Evolutionary conservation across 2,888 invertebrate genomes (phyloP).

Genomic region (Lamellibrachia columna): DNA sequence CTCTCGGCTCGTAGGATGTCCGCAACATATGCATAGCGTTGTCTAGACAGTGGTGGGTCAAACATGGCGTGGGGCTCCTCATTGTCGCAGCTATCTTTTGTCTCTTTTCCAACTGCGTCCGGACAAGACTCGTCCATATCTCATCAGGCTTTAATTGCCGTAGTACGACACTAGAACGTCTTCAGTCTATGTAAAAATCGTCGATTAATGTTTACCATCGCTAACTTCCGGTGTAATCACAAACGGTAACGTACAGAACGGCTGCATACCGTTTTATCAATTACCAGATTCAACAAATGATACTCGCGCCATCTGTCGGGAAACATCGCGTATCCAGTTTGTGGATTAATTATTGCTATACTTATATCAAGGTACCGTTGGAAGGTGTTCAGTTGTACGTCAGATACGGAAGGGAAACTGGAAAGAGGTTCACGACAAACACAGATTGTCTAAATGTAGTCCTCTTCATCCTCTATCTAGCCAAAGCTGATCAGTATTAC

Average conservation of each 20-base stretch:
- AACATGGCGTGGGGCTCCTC: conserved; percentile 8
- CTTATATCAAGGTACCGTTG: too few species aligned
- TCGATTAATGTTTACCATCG: not conserved
- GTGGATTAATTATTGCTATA: not conserved
- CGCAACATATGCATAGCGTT: not conserved
- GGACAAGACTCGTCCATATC: not conserved
- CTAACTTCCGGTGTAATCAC: not conserved
- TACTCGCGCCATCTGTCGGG: too few species aligned
- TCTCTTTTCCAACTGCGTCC: not conserved
- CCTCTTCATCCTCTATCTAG: too few species aligned
- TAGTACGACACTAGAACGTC: not conserved
- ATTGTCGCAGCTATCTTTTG: not conserved
- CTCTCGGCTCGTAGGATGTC: not conserved
- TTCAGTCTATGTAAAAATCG: not conserved
- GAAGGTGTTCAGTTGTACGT: too few species aligned
- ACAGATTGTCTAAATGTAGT: too few species aligned
- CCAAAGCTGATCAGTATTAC: too few species aligned
- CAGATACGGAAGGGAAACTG: too few species aligned
- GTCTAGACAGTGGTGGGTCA: not conserved
- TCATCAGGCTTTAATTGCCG: not conserved
- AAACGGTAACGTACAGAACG: not conserved
- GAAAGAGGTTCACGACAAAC: too few species aligned
- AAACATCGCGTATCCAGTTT: too few species aligned
- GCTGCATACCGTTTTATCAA: not conserved
- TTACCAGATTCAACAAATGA: not conserved